Conservation (phyloP, 2,888 invertebrate species). For the Liopterus haemorrhoidalis region DNA sequence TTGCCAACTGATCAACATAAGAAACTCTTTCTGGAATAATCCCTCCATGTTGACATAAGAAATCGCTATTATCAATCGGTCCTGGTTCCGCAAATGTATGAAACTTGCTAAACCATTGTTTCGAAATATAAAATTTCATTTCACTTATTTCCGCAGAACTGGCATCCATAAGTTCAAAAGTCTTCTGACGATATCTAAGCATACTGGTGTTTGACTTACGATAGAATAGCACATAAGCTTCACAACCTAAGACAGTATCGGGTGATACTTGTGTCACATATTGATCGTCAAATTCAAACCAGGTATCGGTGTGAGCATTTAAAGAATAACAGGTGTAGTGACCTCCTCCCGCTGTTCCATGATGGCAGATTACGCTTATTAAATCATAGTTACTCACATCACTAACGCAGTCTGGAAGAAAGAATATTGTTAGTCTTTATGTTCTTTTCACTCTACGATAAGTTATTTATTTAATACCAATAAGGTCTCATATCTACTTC, state of each 20-base stretch:
- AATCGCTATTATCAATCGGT: slow-evolving; percentile 89
- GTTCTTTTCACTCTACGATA: neutral
- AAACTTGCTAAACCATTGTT: slow-evolving; percentile 90
- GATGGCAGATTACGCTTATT: slow-evolving; percentile 91
- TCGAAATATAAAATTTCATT: slow-evolving; percentile 67
- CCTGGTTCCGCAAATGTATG: slow-evolving; percentile 96
- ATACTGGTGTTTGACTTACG: slow-evolving; percentile 44
- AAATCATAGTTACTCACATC: slow-evolving; percentile 78
- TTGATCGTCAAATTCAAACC: slow-evolving; percentile 97
- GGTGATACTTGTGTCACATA: slow-evolving; percentile 75
- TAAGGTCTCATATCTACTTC: too few species aligned
- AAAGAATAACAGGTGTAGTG: slow-evolving; percentile 94
- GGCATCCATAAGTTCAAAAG: slow-evolving; percentile 60
- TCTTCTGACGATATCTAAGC: slow-evolving; percentile 50
- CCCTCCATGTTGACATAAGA: slow-evolving; percentile 85
- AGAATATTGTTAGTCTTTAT: neutral
- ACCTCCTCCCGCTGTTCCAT: slow-evolving; percentile 92
- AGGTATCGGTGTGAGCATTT: slow-evolving; percentile 64
- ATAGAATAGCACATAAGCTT: slow-evolving; percentile 97
- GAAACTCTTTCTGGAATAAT: slow-evolving; percentile 73
- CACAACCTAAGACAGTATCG: slow-evolving; percentile 72
- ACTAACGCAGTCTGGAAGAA: slow-evolving; percentile 64
- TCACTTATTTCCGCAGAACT: slow-evolving; percentile 44
- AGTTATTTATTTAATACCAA: too few species aligned
- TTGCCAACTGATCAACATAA: slow-evolving; percentile 65